Evolutionary conservation across 1,140 invertebrate genomes (phyloP), one percentile per base, ranked within the genome.

Genomic region (Drosophila bocqueti): DNA sequence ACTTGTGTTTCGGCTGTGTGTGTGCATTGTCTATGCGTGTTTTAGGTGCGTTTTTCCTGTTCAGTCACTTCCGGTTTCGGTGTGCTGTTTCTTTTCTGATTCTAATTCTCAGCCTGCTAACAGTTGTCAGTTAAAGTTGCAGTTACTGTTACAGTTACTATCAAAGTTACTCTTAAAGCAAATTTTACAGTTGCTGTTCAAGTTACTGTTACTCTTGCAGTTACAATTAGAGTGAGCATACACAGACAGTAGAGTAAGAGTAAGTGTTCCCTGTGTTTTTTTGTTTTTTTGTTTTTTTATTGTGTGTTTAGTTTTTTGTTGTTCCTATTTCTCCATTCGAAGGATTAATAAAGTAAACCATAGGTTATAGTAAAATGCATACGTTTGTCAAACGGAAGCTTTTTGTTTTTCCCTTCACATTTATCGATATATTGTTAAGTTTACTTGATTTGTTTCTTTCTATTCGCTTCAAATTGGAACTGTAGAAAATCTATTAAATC

Each of bases 401-500:
- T 72, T 55, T 61, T 31, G 46, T 68, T 62, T 66, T 55, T 59
- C 34, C 42, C 62, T 72, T 61, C 34, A 38, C 55, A 73, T 59
- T 45, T 36, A 61, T 73, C 68, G 24, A 61, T 74, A 61, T 73
- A 50, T 52, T 50, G 45, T 74, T 73, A 74, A 45, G 43, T 52
- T 71, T 45, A 47, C 42, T 60, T 60, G 42, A 57, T 64, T 57
- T 38, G 40, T 63, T 63, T 63, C 31, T 49, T 67, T n/a, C 45
- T 65, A 38, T 52, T 76, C 61, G 24, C 57, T 45, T 63, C 43
- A 36, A 64, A 68, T 73, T 74, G 84, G 47, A 84, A 81, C 69
- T 81, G 81, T 90, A 79, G 78, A 89, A 81, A 81, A 61, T 81
- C 57, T 73, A 79, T 79, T 79, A 79, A 77, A 78, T 74, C 72